A percentile compares a stretch with the other conserved stretches of the same genome.
phyloP scores from a whole-genome alignment of 2,888 invertebrate species.

The Ectemnius cavifrons region DNA sequence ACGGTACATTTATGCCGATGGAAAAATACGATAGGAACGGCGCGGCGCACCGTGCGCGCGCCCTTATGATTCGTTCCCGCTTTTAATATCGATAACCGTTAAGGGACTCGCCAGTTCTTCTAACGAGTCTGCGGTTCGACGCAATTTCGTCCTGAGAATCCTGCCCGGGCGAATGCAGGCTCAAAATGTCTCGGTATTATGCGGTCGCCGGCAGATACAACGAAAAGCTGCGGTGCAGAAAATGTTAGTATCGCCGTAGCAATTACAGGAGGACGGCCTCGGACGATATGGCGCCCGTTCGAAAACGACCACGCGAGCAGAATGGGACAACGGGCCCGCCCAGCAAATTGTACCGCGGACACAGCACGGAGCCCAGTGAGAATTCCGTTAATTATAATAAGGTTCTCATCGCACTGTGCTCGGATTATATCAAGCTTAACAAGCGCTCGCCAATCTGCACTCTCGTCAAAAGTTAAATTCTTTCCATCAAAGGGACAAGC shows the following conservation, averaged over 20 bases:
- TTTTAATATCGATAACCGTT: slow-evolving; percentile 33
- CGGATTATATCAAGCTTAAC: too few species aligned
- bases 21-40: not conserved
- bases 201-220: slow-evolving; percentile 20
- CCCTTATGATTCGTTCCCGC: not conserved
- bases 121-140: slow-evolving; percentile 28
- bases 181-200: slow-evolving; percentile 39
- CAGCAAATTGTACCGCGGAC: slow-evolving; percentile 8
- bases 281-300: not conserved
- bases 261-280: slow-evolving; percentile 38
- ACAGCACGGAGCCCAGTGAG: slow-evolving; percentile 3
- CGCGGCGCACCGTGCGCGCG: not conserved
- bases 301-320: slow-evolving; percentile 9
- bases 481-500: too few species aligned
- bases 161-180: slow-evolving; percentile 20
- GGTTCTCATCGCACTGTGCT: not conserved
- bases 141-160: slow-evolving; percentile 29
- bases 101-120: slow-evolving; percentile 8
- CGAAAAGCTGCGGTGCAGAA: slow-evolving; percentile 18
- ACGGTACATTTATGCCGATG: not conserved
- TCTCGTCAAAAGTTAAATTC: too few species aligned
- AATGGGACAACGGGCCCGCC: slow-evolving; percentile 1
- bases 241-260: slow-evolving; percentile 17
- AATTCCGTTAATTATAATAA: slow-evolving; percentile 26
- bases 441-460: too few species aligned